Evolutionary conservation across 1,140 invertebrate species (phyloP), one percentile per base, ranked within the genome.

Genomic region (Cotesia typhae): DNA sequence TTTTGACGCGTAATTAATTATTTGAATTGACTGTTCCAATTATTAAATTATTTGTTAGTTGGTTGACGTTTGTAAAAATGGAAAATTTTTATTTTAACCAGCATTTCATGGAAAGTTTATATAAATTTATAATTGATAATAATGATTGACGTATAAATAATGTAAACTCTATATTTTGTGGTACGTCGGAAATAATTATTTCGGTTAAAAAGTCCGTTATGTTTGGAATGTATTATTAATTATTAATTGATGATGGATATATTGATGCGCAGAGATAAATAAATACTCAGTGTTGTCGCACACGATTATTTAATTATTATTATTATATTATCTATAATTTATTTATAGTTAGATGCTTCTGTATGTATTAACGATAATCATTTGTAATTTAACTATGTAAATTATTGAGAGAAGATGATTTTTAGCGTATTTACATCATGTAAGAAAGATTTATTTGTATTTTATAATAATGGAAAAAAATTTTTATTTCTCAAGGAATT

Each of bases 401-500:
- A 61, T 61, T 57, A 57, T 57, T 17, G 2, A 28, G 53, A 65
- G 10, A 1, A 47, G 38, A 65, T 47, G 38, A 41, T 51, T 70
- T 70, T 70, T 70, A 61, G 68, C 2, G 68, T 70, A 70, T 57
- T 61, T 61, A 37, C 38, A 70, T 63, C 47, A 10, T 57, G 37
- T 47, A 17, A 37, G 14, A 41, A 47, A 38, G 57, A 60, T 60
- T 70, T 37, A 70, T 70, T 60, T 70, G 68, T 70, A 70, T 70
- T 70, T 70, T 70, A 59, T 70, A 70, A 61, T 37, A 70, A 70
- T 60, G 28, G 51, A 47, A 53, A 60, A 59, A 28, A 37, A 47
- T 47, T 47, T 63, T 70, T 60, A 70, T 70, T 70, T 70, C 68
- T 70, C 68, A 59, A 70, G 68, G 68, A 70, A 70, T 61, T 63